These are phyloP conservation scores for Onychorhynchus coronatus DNA, from an alignment of 2,113 vertebrate genomes.

Conservation along the genomic window DNA sequence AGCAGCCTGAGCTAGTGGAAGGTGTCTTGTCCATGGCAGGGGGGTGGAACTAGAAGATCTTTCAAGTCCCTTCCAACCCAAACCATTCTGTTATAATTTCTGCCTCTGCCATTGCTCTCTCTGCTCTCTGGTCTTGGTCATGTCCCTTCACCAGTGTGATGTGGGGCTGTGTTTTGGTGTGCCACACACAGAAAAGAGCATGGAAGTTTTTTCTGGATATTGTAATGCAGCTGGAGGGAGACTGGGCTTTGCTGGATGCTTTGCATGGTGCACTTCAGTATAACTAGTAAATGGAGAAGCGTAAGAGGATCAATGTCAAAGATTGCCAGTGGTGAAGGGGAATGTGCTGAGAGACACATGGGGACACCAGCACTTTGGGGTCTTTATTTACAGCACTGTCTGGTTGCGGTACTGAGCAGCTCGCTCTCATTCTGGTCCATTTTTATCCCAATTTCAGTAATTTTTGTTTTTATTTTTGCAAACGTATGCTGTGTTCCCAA, in stretches of 20 bases:
- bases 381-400: not conserved
- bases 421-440: not conserved
- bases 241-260: not conserved
- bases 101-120: not conserved
- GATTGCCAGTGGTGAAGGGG: not conserved
- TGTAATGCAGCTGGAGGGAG: not conserved
- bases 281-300: not conserved
- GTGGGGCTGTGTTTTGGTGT: not conserved
- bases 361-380: not conserved
- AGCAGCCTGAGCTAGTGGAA: not conserved
- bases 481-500: not conserved
- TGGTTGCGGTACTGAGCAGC: not conserved
- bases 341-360: not conserved
- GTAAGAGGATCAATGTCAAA: not conserved
- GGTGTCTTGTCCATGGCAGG: not conserved
- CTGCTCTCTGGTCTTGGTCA: not conserved
- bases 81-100: not conserved
- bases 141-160: accelerated
- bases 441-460: not conserved
- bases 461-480: not conserved
- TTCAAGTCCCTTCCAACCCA: not conserved
- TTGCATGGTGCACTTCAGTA: accelerated
- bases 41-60: not conserved
- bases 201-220: not conserved
- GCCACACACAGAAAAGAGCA: accelerated